phyloP scores from a whole-genome alignment of 1,140 invertebrate genomes.

The Eueides isabella region DNA sequence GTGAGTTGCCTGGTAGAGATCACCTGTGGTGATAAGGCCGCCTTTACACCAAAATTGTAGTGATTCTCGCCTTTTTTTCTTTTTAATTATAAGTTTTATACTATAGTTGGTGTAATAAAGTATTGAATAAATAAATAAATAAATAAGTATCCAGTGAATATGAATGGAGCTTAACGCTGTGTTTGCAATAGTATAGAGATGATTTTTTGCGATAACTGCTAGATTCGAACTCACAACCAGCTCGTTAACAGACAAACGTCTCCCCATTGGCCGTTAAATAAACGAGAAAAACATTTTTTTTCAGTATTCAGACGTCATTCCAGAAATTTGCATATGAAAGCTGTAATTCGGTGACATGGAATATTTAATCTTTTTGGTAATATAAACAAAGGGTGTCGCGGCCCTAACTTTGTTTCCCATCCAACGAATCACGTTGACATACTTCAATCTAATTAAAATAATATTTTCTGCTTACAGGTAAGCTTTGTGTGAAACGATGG shows the following conservation, averaged over 20 bases:
- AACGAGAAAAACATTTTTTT: neutral
- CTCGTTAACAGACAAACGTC: neutral
- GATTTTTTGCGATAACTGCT: too few species aligned
- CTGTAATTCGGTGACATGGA: constrained; percentile 65
- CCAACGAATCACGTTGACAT: constrained; percentile 40
- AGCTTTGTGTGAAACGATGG: constrained; percentile 18
- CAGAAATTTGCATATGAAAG: constrained; percentile 73
- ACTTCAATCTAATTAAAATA: constrained; percentile 52
- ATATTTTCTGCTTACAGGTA: constrained; percentile 54
- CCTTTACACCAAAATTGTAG: too few species aligned
- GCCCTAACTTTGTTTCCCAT: constrained; percentile 64
- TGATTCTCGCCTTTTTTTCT: too few species aligned
- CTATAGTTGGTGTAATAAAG: too few species aligned
- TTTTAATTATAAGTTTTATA: too few species aligned
- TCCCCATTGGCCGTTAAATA: neutral
- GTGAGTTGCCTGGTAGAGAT: too few species aligned
- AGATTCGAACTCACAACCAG: neutral
- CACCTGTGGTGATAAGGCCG: too few species aligned
- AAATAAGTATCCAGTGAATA: too few species aligned
- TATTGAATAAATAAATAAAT: too few species aligned
- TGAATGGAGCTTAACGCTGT: neutral
- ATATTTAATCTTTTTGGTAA: constrained; percentile 76
- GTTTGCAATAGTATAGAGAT: too few species aligned
- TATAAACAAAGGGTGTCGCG: constrained; percentile 60
- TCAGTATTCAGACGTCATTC: constrained; percentile 29